Percentiles rank a stretch among this genome's conserved stretches.
phyloP scores from a whole-genome alignment of 37 sponge, comb jelly and placozoan genomes.

The Chondrilla cf. caribensis region DNA sequence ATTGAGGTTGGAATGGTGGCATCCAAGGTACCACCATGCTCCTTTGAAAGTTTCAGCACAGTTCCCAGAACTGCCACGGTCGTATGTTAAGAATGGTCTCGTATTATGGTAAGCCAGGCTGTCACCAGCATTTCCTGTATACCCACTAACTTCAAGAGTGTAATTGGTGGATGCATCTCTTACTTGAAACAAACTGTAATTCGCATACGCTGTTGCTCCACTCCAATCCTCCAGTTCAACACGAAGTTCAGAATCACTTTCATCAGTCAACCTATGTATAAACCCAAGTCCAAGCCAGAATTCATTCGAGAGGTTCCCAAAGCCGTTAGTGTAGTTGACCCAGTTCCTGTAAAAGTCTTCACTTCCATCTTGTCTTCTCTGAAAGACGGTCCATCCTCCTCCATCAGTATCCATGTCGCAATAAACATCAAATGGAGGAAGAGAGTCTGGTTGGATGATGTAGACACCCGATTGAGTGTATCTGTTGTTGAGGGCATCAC shows the following conservation, averaged over 20 bases:
- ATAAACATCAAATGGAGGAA: background rate
- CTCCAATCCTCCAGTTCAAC: background rate
- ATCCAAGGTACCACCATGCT: background rate
- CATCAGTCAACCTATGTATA: background rate
- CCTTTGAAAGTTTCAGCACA: background rate
- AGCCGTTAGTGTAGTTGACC: background rate
- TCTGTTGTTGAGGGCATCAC: background rate
- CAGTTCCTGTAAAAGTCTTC: background rate
- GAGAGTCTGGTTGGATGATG: background rate
- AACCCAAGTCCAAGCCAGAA: background rate
- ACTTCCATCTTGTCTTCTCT: slow-evolving; percentile 14
- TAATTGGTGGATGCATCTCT: background rate
- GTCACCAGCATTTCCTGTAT: background rate
- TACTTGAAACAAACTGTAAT: background rate
- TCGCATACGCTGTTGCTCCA: background rate
- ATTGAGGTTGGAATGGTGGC: background rate
- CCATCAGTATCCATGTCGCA: slow-evolving; percentile 6
- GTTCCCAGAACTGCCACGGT: background rate
- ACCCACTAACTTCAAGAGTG: background rate
- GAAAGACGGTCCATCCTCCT: slow-evolving; percentile 2
- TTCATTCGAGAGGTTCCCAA: background rate
- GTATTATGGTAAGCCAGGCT: background rate
- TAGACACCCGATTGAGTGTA: slow-evolving; percentile 8
- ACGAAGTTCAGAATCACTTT: background rate
- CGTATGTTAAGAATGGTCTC: background rate